phyloP scores from a whole-genome alignment of 2,113 vertebrate genomes.

The Rhadina sibilatrix region DNA sequence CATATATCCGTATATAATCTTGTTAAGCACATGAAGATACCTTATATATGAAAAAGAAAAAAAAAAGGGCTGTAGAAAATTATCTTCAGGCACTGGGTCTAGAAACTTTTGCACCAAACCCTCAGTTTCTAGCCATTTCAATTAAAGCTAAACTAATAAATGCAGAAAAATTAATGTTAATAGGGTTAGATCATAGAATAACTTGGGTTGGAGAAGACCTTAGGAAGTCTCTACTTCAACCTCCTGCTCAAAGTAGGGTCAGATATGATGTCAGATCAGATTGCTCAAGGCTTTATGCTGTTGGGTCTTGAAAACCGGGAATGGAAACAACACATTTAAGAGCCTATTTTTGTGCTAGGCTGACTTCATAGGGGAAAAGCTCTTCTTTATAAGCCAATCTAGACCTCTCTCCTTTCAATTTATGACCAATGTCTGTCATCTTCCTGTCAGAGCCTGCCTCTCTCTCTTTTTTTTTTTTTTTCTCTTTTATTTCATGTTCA shows the following conservation, averaged over 20 bases:
- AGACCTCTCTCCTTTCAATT: background rate
- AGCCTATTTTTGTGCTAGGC: background rate
- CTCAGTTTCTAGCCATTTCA: background rate
- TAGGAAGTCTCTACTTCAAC: background rate
- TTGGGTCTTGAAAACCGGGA: background rate
- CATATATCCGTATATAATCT: background rate
- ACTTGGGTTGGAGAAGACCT: background rate
- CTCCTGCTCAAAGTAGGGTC: background rate
- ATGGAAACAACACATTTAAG: background rate
- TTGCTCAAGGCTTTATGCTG: background rate
- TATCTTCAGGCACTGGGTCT: background rate
- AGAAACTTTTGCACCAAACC: background rate
- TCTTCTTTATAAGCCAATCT: background rate
- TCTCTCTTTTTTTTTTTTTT: background rate
- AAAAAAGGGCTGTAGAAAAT: background rate
- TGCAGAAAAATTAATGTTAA: background rate
- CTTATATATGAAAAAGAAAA: too few relatives aligned
- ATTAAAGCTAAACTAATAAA: background rate
- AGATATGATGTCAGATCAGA: background rate
- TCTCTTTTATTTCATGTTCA: too few relatives aligned
- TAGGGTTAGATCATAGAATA: background rate
- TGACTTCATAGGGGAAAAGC: background rate
- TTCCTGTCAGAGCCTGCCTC: background rate
- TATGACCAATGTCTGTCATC: background rate
- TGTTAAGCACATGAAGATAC: background rate